Percentiles rank a stretch among this genome's conserved stretches.
Evolutionary conservation across 2,113 vertebrate species (phyloP).

Genomic region (Tyrannus savana): DNA sequence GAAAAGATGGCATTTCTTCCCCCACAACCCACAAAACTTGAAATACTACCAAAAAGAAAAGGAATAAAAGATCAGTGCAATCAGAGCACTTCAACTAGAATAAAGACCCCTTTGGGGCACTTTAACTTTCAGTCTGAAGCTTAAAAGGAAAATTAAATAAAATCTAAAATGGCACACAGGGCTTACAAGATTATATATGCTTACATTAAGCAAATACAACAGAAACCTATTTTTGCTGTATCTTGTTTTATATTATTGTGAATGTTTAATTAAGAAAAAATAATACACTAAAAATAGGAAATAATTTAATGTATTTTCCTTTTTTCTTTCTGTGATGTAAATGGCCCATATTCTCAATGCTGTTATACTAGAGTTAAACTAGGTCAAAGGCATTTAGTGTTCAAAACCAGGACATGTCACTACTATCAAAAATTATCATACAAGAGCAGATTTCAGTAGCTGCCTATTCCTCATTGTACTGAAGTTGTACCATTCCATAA

Average conservation of each 20-base stretch:
- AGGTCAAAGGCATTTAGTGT: background rate
- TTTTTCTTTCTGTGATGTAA: background rate
- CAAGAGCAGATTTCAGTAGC: background rate
- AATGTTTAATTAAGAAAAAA: background rate
- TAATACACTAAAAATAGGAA: background rate
- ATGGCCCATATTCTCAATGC: background rate
- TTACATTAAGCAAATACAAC: background rate
- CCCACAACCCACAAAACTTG: background rate
- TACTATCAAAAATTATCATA: background rate
- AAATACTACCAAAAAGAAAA: background rate
- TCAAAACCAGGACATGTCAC: background rate
- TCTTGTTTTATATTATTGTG: background rate
- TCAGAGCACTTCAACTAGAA: slow-evolving; percentile 1
- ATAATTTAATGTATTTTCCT: background rate
- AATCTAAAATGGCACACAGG: background rate
- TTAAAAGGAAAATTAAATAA: slow-evolving; percentile 17
- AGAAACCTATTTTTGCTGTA: background rate
- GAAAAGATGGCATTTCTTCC: background rate
- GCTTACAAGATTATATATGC: background rate
- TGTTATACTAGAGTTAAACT: background rate
- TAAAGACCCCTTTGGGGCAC: slow-evolving; percentile 3
- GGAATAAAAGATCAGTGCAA: background rate
- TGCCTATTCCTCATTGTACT: background rate
- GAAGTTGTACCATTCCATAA: background rate
- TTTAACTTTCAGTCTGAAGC: background rate